phyloP scores from a whole-genome alignment of 2,888 invertebrate species.

The Subacronicta megacephala region DNA sequence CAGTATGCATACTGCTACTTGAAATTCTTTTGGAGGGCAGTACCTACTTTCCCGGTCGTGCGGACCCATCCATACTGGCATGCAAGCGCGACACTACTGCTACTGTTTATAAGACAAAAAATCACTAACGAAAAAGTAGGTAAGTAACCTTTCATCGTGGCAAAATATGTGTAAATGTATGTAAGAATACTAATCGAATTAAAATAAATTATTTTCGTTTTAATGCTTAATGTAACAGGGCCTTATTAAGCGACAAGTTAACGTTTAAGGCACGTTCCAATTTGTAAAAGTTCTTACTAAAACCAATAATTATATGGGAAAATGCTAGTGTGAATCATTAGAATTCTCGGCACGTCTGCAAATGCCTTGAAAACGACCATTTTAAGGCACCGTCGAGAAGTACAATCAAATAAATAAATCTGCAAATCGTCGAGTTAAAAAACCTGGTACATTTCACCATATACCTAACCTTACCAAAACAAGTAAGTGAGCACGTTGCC shows the following conservation, averaged over 20 bases:
- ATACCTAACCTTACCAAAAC: conserved; percentile 53
- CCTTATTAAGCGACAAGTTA: neutral
- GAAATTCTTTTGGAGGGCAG: too few species aligned
- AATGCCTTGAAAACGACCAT: conserved; percentile 44
- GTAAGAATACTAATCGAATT: neutral
- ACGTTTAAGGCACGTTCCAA: conserved; percentile 14
- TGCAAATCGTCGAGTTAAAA: conserved; percentile 51
- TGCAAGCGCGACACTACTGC: too few species aligned
- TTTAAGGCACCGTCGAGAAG: conserved; percentile 41
- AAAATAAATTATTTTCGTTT: neutral
- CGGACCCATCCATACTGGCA: too few species aligned
- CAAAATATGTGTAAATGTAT: too few species aligned
- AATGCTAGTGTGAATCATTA: conserved; percentile 20
- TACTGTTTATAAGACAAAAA: too few species aligned
- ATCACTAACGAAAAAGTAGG: too few species aligned
- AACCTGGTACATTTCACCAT: conserved; percentile 48
- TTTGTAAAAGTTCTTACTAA: conserved; percentile 33
- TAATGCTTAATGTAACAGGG: neutral
- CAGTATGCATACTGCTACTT: too few species aligned
- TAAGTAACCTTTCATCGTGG: too few species aligned
- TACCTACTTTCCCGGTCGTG: too few species aligned
- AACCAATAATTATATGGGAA: conserved; percentile 19
- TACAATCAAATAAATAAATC: conserved; percentile 58
- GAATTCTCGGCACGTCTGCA: conserved; percentile 41
- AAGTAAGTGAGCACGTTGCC: conserved; percentile 42